Evolutionary conservation across 2,113 vertebrate genomes (phyloP).

Genomic region (Polypterus bichir): DNA sequence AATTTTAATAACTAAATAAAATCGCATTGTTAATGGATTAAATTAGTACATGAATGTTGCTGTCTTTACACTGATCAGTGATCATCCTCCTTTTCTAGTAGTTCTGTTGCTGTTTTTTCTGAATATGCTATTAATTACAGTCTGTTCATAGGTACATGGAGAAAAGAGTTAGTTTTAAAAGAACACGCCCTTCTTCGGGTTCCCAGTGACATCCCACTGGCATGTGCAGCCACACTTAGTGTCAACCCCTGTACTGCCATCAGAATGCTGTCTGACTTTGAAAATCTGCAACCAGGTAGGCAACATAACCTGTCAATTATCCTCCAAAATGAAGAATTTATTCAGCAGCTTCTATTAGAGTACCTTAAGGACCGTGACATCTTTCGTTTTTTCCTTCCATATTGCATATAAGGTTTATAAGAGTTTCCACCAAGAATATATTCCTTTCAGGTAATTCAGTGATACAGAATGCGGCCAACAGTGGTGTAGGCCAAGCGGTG

Average conservation of each 20-base stretch:
- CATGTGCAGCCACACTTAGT: constrained; percentile 70
- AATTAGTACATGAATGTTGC: no score
- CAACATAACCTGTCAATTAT: neutral
- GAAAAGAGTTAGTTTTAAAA: constrained; percentile 53
- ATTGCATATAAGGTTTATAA: no score
- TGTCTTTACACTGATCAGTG: no score
- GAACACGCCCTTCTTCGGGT: constrained; percentile 53
- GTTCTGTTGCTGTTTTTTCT: no score
- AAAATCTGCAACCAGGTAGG: constrained; percentile 65
- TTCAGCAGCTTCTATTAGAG: no score
- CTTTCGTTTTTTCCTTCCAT: no score
- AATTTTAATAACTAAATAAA: no score
- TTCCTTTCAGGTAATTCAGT: constrained; percentile 67
- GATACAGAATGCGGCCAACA: constrained; percentile 94
- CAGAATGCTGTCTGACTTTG: constrained; percentile 79
- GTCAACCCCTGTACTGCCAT: constrained; percentile 90
- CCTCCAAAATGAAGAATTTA: neutral
- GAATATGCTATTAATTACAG: no score
- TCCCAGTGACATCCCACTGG: constrained; percentile 64
- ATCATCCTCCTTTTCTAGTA: no score
- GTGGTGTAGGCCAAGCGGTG: constrained; percentile 85
- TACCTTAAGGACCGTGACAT: no score
- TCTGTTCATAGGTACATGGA: constrained; percentile 68
- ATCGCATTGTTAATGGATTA: no score
- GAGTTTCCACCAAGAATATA: no score